Base-by-base conservation (phyloP, 2,888 invertebrate species). In the Drosophila helvetica region DNA sequence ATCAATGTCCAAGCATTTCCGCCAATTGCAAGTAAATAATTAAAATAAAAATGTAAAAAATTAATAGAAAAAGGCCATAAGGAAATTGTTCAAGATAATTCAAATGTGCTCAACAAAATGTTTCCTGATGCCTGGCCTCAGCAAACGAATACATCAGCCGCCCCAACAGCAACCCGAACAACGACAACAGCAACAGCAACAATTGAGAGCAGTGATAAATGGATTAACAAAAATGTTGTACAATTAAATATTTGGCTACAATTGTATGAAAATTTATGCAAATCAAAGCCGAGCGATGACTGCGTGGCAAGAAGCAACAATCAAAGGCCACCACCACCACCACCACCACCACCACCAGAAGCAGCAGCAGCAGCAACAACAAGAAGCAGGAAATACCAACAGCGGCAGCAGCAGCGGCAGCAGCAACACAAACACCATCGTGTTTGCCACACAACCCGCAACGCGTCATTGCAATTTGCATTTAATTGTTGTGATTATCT, bases 401-500 rank as follows among this genome's bases (percentile, higher is more conserved):
- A 67, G 7, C 69, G 65, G 33, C 58, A 63, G 19, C 74, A 54
- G 7, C 68, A 66, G 33, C 58, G 59, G 25, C 73, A 50, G 7
- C 69, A 67, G 33, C 58, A 63, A 27, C 74, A 54, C 15, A 59
- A 67, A 7, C 72, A 62, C 18, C 75, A 77, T 72, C 65, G 56
- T 66, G 50, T 74, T 63, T 62, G 80, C 69, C 72, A 73, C 83
- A 61, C 77, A 79, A 62, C 71, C 80, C 69, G 77, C 84, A 75
- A 82, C 81, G 77, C 89, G 77, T 69, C 88, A 80, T 75, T 86
- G 77, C 80, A 85, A 90, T 89, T 90, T 90, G 86, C 90, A 90
- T 89, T 89, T 90, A 89, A 90, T 90, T 90, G 84, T 90, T 88
- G 89, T 90, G 86, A 90, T 90, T 90, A 89, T 90, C 82, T 90